A percentile compares a stretch with the other conserved stretches of the same genome.
Evolutionary conservation across 1,140 invertebrate species (phyloP).

Genomic region (Drosophila equinoxialis): DNA sequence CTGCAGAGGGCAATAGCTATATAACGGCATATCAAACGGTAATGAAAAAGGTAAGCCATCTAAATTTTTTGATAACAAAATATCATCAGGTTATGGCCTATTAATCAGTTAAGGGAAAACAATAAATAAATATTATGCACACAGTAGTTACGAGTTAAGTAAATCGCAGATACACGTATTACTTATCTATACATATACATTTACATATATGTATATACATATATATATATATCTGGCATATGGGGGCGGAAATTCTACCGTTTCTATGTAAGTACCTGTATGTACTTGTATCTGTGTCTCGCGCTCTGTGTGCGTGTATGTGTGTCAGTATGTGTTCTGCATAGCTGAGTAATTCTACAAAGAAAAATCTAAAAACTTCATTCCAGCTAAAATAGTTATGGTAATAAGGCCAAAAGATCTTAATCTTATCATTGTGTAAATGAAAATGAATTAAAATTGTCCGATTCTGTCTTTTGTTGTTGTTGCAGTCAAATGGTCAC

Average conservation of each 20-base stretch:
- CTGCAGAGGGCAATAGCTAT: constrained; percentile 81
- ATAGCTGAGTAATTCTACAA: constrained; percentile 16
- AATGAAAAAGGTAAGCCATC: constrained; percentile 83
- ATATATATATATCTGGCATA: constrained; percentile 25
- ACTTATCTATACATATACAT: constrained; percentile 2
- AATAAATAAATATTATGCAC: not conserved
- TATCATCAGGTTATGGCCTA: constrained; percentile 26
- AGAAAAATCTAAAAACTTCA: not conserved
- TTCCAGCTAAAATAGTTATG: constrained; percentile 29
- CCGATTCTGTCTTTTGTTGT: not conserved
- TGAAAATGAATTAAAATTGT: constrained; percentile 1
- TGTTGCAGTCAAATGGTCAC: constrained; percentile 73
- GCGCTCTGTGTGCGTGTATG: too few relatives aligned
- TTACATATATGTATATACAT: not conserved
- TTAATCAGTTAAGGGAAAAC: constrained; percentile 1
- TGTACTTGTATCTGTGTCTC: constrained; percentile 26
- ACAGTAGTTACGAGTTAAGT: constrained; percentile 14
- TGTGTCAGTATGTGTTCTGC: constrained; percentile 13
- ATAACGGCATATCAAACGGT: constrained; percentile 84
- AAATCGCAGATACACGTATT: constrained; percentile 7
- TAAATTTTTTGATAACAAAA: not conserved
- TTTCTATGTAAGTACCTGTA: constrained; percentile 1
- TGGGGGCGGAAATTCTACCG: constrained; percentile 57
- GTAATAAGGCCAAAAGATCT: constrained; percentile 14
- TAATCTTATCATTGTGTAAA: constrained; percentile 58